Conservation (phyloP, 2,888 invertebrate genomes). For the Apodemia zela region DNA sequence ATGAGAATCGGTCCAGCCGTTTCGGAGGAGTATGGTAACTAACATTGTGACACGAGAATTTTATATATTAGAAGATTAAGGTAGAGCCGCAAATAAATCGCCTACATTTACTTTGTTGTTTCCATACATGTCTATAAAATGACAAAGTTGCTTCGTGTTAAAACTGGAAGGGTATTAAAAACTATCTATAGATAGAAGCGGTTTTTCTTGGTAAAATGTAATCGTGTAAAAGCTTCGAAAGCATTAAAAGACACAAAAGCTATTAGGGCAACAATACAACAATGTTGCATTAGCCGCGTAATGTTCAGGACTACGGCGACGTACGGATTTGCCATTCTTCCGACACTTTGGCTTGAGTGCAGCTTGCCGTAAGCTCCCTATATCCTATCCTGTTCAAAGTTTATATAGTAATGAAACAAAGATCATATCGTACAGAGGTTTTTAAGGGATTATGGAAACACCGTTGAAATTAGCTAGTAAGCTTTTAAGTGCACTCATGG, state of each 20-base stretch:
- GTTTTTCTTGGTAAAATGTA: slow-evolving; percentile 17
- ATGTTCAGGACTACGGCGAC: slow-evolving; percentile 16
- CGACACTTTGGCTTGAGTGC: slow-evolving; percentile 27
- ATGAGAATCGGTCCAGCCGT: no score
- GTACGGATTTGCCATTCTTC: slow-evolving; percentile 30
- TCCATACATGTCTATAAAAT: no score
- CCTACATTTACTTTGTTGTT: no score
- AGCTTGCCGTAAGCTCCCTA: slow-evolving; percentile 20
- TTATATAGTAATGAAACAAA: slow-evolving; percentile 17
- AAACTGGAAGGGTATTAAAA: neutral
- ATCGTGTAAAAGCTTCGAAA: slow-evolving; percentile 26
- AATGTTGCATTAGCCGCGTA: slow-evolving; percentile 28
- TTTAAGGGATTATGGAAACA: slow-evolving; percentile 1
- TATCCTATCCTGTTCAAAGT: slow-evolving; percentile 18
- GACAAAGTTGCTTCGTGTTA: neutral
- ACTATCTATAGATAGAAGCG: slow-evolving; percentile 3
- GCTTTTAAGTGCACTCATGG: neutral
- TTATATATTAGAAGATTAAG: no score
- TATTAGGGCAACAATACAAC: slow-evolving; percentile 27
- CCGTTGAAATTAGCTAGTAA: neutral
- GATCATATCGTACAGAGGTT: neutral
- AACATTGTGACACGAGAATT: no score
- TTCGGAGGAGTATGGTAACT: no score
- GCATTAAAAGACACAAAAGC: slow-evolving; percentile 29
- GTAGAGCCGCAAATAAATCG: no score